Conservation (phyloP, 2,888 invertebrate genomes). For the Troilus luridus region DNA sequence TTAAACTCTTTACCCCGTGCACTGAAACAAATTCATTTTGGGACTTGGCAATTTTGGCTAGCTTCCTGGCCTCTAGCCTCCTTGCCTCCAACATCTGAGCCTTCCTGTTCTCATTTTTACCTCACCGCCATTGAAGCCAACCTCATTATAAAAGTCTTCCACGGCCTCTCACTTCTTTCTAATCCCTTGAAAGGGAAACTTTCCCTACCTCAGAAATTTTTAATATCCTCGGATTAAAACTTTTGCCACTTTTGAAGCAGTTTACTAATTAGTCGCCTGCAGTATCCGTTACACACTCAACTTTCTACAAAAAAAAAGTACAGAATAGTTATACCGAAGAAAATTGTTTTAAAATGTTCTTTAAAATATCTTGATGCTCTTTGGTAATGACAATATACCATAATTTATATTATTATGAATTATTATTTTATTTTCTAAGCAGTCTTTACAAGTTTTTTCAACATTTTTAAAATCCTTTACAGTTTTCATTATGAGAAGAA, state of each 20-base stretch:
- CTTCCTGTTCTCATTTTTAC: background rate
- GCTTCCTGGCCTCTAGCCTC: background rate
- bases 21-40: background rate
- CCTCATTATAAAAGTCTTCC: background rate
- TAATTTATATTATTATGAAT: no score
- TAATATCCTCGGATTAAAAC: constrained; percentile 6
- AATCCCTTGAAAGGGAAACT: constrained; percentile 1
- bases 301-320: background rate
- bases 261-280: background rate
- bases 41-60: background rate
- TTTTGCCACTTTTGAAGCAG: background rate
- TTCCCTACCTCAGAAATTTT: background rate
- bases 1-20: background rate
- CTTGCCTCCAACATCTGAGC: background rate
- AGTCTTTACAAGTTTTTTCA: no score
- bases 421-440: no score
- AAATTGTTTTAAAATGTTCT: background rate
- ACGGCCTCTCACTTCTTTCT: background rate
- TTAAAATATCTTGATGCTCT: no score
- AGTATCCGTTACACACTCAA: background rate
- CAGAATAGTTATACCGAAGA: background rate
- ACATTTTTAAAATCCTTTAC: no score
- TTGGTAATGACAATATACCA: no score
- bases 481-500: no score
- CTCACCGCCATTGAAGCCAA: background rate